Evolutionary conservation across 2,113 vertebrate genomes (phyloP).

Genomic region (Epinephelus cyanopodus): DNA sequence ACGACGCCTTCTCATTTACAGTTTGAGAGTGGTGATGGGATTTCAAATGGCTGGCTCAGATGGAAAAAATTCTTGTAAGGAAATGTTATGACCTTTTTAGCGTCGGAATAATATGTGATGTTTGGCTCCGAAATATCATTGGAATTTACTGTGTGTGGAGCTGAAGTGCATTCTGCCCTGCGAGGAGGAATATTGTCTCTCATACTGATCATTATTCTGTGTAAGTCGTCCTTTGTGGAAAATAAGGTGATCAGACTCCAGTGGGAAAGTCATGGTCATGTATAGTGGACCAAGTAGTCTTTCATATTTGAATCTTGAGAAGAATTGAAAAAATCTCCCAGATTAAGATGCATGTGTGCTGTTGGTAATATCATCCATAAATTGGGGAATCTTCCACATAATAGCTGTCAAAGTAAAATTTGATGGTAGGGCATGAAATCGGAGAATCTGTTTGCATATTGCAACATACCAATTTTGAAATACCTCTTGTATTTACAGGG

Average conservation of each 20-base stretch:
- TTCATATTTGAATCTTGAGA: background rate
- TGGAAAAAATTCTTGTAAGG: background rate
- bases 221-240: background rate
- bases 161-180: background rate
- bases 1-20: background rate
- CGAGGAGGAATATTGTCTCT: background rate
- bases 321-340: background rate
- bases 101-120: background rate
- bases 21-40: background rate
- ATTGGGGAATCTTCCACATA: background rate
- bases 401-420: background rate
- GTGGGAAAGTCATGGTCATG: background rate
- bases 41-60: background rate
- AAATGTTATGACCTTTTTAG: background rate
- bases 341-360: background rate
- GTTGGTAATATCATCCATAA: conserved; percentile 7
- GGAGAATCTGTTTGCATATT: background rate
- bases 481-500: conserved; percentile 84
- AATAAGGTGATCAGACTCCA: background rate
- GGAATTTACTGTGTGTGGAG: background rate
- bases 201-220: background rate
- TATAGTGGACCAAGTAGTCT: background rate
- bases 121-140: background rate
- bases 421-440: conserved; percentile 42
- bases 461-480: conserved; percentile 20